Evolutionary conservation across 2,888 invertebrate species (phyloP), one percentile per base, ranked within the genome.

Genomic region (Eugnorisma glareosa): DNA sequence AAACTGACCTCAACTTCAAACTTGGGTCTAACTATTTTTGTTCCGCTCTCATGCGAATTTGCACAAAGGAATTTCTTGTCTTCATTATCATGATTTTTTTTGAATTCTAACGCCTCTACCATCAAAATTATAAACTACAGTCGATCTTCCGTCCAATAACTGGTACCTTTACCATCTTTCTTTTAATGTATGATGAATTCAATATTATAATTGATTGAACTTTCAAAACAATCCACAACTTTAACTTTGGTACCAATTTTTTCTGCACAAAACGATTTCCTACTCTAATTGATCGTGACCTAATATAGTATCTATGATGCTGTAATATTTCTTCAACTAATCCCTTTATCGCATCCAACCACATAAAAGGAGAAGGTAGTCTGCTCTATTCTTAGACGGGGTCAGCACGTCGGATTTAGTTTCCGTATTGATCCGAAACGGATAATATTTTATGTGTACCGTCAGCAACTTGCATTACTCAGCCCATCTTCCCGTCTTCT

Each of bases 381-480:
- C 57, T 67, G n/a, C 7, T 31, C 21, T 68, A 61, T 79, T 69
- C 31, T 40, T 35, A 28, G 59, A 61, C 35, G 11, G 68, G 24
- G 24, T 43, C 51, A 43, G 70, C 18, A 18, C 18, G 43, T 40
- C 48, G 51, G 40, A 48, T 68, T 68, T 68, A 37, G 48, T 28
- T 70, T 70, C 24, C 51, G 24, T 28, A 37, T 63, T 37, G 51
- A 70, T 79, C 10, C 2, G 28, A 70, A 28, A 43, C 43, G 18
- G 48, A 61, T 21, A 28, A 35, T 64, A 40, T 54, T 54, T 77
- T 75, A 31, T 8, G 21, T 40, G 76, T 48, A n/a, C 18, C 6
- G 24, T 21, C 31, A 10, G 59, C 18, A 18, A 2, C 8, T 0
- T 61, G 59, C 10, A 35, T 35, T 35, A 35, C 4, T 35, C 28